phyloP scores from a whole-genome alignment of 2,888 invertebrate genomes.

The Formica aserva region DNA sequence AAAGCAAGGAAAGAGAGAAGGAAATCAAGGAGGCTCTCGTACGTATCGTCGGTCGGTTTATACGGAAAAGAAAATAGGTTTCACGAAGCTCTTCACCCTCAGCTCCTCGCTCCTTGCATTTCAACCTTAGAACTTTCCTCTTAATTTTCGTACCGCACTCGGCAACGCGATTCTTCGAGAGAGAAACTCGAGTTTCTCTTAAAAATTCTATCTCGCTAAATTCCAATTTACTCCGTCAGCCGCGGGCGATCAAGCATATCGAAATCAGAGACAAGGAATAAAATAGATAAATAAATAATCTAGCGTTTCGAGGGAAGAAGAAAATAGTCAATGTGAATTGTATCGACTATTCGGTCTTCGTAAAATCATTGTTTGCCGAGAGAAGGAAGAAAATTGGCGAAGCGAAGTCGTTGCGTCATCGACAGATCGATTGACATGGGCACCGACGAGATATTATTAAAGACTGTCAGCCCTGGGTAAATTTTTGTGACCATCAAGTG shows the following conservation, averaged over 20 bases:
- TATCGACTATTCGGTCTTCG: background rate
- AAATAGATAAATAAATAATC: slow-evolving; percentile 36
- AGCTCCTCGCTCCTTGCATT: slow-evolving; percentile 36
- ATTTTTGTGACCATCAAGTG: no score
- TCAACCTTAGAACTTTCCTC: slow-evolving; percentile 40
- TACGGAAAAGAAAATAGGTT: slow-evolving; percentile 53
- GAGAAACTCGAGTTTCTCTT: slow-evolving; percentile 22
- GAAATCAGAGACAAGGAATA: background rate
- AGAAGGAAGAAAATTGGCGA: background rate
- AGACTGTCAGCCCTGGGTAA: no score
- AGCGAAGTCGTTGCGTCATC: slow-evolving; percentile 23
- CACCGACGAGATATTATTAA: no score
- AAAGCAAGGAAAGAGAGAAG: slow-evolving; percentile 33
- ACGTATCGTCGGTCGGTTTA: slow-evolving; percentile 50
- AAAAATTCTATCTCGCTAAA: slow-evolving; percentile 43
- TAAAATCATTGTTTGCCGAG: background rate
- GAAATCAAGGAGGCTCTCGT: slow-evolving; percentile 54
- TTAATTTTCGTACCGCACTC: slow-evolving; percentile 59
- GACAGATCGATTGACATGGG: slow-evolving; percentile 33
- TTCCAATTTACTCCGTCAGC: slow-evolving; percentile 32
- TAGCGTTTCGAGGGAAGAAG: background rate
- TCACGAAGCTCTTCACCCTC: slow-evolving; percentile 34
- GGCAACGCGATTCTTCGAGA: slow-evolving; percentile 21
- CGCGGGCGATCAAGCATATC: slow-evolving; percentile 31
- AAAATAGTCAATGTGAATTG: slow-evolving; percentile 22